phyloP scores from a whole-genome alignment of 2,113 vertebrate species.

The Harpagus bidentatus region DNA sequence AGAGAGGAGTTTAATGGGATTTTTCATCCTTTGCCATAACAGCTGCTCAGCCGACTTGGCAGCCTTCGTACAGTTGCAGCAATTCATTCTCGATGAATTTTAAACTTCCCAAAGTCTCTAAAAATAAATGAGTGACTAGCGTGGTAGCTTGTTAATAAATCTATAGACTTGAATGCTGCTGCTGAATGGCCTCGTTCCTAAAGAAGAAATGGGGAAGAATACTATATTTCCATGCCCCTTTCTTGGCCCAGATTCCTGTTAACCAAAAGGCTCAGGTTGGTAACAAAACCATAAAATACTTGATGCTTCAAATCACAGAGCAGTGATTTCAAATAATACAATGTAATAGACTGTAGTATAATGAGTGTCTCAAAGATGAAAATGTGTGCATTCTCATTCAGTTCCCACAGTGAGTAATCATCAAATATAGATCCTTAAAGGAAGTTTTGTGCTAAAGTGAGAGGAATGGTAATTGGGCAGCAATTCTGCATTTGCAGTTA shows the following conservation, averaged over 20 bases:
- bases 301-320: neutral
- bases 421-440: neutral
- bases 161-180: too few species aligned
- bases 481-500: neutral
- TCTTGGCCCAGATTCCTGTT: neutral
- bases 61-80: neutral
- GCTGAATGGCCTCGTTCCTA: neutral
- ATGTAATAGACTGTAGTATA: neutral
- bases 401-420: neutral
- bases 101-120: neutral
- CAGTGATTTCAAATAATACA: neutral
- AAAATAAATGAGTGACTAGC: neutral
- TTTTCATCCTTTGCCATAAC: neutral
- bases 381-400: neutral
- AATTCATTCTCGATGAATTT: fast-evolving
- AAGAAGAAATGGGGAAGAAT: neutral
- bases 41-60: too few species aligned
- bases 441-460: neutral
- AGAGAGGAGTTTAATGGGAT: neutral
- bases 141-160: neutral
- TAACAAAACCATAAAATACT: neutral
- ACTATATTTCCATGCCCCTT: neutral
- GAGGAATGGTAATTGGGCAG: neutral
- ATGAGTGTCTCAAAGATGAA: neutral
- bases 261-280: neutral